Evolutionary conservation across 2,888 invertebrate species (phyloP).

Genomic region (Pheosia gnoma): DNA sequence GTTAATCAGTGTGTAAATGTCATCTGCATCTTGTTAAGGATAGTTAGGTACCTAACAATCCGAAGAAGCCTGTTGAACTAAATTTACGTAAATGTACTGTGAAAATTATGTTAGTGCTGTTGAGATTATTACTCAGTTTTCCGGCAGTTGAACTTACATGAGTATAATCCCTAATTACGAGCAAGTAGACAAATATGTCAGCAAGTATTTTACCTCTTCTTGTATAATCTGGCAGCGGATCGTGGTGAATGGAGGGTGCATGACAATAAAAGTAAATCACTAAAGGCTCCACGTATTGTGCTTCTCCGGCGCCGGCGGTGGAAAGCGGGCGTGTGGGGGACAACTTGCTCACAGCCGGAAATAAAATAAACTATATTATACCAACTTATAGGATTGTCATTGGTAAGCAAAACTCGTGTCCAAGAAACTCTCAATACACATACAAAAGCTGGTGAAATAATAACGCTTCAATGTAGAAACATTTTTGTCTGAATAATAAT

Average conservation of each 20-base stretch:
- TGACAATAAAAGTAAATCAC: conserved; percentile 83
- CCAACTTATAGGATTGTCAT: conserved; percentile 41
- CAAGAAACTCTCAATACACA: conserved; percentile 4
- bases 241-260: conserved; percentile 70
- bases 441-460: not conserved
- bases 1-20: conserved; percentile 1
- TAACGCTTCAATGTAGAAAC: not conserved
- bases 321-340: conserved; percentile 77
- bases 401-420: conserved; percentile 39
- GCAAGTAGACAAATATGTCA: conserved; percentile 22
- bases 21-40: conserved; percentile 2
- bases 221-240: conserved; percentile 63
- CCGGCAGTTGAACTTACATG: too few species aligned
- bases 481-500: too few species aligned
- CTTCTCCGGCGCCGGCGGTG: conserved; percentile 76
- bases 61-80: too few species aligned
- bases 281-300: conserved; percentile 73
- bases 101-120: too few species aligned
- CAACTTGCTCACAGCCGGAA: conserved; percentile 71
- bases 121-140: too few species aligned
- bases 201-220: conserved; percentile 51
- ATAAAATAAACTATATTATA: conserved; percentile 71
- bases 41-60: not conserved
- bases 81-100: too few species aligned
- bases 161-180: conserved; percentile 2